Percentiles rank a stretch among this genome's conserved stretches.
These are phyloP conservation scores for Linepithema humile DNA, from an alignment of 1,140 invertebrate genomes.

Conservation along the genomic window DNA sequence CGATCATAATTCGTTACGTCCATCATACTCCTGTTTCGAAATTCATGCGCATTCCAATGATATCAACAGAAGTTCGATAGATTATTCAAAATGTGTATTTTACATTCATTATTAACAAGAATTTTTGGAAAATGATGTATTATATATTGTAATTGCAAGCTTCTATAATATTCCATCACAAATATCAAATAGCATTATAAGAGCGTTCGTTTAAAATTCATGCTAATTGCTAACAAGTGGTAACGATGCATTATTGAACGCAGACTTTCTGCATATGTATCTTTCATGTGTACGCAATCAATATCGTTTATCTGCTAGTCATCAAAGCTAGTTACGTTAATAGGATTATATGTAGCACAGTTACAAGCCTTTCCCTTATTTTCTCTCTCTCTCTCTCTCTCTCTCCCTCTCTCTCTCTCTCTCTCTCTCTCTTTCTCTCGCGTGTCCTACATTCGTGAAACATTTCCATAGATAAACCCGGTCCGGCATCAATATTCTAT, in stretches of 20 bases:
- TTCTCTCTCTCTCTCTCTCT: neutral
- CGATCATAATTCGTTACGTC: neutral
- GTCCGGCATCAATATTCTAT: constrained; percentile 88
- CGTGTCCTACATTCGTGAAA: neutral
- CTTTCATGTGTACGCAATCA: neutral
- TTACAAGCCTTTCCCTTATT: neutral
- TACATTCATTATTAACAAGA: neutral
- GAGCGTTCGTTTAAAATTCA: neutral
- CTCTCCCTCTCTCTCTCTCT: neutral
- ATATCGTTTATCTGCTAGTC: neutral
- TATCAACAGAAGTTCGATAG: neutral
- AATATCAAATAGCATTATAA: neutral
- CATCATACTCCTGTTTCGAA: neutral
- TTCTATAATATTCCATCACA: neutral
- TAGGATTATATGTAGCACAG: constrained; percentile 22
- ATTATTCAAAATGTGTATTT: neutral
- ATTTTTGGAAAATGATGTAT: neutral
- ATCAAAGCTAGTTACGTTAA: constrained; percentile 12
- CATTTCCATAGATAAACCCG: constrained; percentile 88
- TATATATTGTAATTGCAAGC: neutral
- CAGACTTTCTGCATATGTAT: no score
- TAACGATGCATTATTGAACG: neutral
- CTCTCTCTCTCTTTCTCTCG: neutral
- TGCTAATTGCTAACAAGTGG: constrained; percentile 2
- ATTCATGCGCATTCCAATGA: neutral